Conservation (phyloP, 53 echinoderm and acorn worm genomes). For the Mesocentrotus franciscanus region DNA sequence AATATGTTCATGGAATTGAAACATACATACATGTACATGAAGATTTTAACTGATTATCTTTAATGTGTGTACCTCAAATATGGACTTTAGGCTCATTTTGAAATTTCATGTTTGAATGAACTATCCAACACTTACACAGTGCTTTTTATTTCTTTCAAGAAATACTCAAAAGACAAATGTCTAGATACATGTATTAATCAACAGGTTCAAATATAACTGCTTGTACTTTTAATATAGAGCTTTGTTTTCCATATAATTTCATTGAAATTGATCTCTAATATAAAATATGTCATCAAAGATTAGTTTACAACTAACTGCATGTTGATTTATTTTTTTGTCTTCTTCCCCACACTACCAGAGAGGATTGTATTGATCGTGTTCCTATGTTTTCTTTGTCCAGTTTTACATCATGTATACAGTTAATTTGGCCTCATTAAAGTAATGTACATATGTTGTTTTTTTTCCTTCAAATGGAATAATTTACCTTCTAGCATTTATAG, state of each 20-base stretch:
- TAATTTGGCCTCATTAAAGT: neutral
- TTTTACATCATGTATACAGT: neutral
- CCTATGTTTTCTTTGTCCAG: neutral
- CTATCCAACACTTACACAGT: neutral
- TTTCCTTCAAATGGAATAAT: too few species aligned
- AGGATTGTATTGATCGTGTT: neutral
- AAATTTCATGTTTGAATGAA: neutral
- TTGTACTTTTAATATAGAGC: neutral
- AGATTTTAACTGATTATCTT: neutral
- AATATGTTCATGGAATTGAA: neutral
- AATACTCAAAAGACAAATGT: neutral
- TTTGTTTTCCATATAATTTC: neutral
- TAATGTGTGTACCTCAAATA: neutral
- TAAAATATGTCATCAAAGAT: neutral
- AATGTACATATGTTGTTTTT: too few species aligned
- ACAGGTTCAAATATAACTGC: neutral
- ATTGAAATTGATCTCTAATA: neutral
- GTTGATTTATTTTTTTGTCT: neutral
- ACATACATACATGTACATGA: neutral
- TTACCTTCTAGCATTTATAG: neutral
- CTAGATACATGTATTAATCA: neutral
- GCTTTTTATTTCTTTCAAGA: neutral
- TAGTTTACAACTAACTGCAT: neutral
- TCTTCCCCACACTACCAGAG: neutral
- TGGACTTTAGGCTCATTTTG: slow-evolving; percentile 3